These are phyloP conservation scores for Hyposoter didymator DNA, from an alignment of 2,888 invertebrate genomes.

Conservation along the genomic window DNA sequence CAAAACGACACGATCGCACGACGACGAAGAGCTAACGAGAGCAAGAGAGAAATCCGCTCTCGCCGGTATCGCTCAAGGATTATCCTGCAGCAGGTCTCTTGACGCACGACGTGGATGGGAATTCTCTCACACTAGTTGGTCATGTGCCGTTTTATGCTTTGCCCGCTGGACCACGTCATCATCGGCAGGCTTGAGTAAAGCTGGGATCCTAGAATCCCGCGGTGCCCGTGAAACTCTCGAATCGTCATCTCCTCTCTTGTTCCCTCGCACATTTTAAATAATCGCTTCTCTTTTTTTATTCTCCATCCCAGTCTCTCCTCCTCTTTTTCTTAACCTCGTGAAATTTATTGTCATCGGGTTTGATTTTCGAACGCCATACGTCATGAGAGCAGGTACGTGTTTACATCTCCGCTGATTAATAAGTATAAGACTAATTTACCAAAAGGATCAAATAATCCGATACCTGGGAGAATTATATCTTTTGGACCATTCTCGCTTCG, in stretches of 20 bases:
- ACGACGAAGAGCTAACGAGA: constrained; percentile 17
- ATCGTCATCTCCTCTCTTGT: constrained; percentile 31
- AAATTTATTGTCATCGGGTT: constrained; percentile 27
- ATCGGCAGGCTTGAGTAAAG: constrained; percentile 49
- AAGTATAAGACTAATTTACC: constrained; percentile 16
- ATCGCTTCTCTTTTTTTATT: not conserved
- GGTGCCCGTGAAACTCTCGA: constrained; percentile 23
- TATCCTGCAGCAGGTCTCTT: constrained; percentile 74
- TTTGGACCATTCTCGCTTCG: not conserved
- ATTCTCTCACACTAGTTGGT: constrained; percentile 56
- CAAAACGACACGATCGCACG: constrained; percentile 66
- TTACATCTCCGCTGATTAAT: constrained; percentile 30
- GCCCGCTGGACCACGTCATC: constrained; percentile 57
- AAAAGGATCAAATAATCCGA: constrained; percentile 9
- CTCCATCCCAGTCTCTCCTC: not conserved
- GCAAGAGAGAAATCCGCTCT: constrained; percentile 27
- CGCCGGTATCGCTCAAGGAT: constrained; percentile 77
- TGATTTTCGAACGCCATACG: not conserved
- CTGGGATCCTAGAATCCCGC: constrained; percentile 44
- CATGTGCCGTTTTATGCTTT: constrained; percentile 30
- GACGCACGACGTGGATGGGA: constrained; percentile 46
- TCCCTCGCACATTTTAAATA: constrained; percentile 15
- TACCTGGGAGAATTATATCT: not conserved
- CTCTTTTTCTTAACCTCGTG: not conserved
- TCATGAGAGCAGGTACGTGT: constrained; percentile 5